Conservation (phyloP, 2,797 vertebrate genomes). For the Tokudaia muenninki region DNA sequence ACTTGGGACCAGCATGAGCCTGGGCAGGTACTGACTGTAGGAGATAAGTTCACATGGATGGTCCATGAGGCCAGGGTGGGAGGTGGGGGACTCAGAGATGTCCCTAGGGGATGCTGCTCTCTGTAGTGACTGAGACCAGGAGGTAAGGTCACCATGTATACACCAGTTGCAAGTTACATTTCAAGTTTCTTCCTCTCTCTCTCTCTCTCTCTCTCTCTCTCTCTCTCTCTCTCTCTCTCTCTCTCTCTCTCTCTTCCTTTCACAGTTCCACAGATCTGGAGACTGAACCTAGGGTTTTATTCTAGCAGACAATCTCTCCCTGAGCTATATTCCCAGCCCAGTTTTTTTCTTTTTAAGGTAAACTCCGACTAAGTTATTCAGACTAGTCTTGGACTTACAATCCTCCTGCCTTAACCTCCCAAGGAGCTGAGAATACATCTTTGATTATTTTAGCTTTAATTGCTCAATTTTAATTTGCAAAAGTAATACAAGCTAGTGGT, state of each 20-base stretch:
- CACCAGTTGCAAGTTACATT: rapidly evolving
- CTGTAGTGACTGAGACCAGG: rapidly evolving
- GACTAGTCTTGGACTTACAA: not conserved
- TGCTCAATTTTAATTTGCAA: slow-evolving; percentile 21
- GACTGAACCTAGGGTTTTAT: not conserved
- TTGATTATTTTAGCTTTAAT: not conserved
- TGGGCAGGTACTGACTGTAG: not conserved
- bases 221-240: not conserved
- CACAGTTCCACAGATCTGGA: not conserved
- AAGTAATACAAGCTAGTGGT: not conserved
- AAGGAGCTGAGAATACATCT: not conserved
- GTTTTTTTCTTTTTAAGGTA: not conserved
- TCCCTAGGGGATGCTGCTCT: rapidly evolving
- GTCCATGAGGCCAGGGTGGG: not conserved
- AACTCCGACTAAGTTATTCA: not conserved
- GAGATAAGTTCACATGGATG: not conserved
- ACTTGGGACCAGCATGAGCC: not conserved
- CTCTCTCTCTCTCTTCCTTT: not conserved
- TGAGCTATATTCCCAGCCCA: not conserved
- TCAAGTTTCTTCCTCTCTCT: not conserved
- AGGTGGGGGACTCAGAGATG: not conserved
- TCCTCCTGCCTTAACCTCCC: not conserved
- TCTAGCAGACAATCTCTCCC: not conserved
- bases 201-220: not conserved
- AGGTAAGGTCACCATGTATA: not conserved